Conservation (phyloP, 2,113 vertebrate species). For the Cyphomyrus plagiostoma region DNA sequence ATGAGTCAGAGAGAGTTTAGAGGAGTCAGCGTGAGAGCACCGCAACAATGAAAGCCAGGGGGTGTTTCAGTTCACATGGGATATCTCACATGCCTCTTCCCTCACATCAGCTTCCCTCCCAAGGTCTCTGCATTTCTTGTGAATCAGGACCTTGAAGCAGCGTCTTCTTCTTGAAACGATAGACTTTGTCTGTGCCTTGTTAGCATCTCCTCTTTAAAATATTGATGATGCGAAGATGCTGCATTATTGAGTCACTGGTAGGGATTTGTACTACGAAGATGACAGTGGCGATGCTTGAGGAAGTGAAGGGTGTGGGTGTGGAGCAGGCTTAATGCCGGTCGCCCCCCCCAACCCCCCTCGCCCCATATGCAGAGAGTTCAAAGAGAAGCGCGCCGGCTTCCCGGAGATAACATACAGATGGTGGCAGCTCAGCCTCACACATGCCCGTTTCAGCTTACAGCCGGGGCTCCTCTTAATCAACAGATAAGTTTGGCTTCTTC, state of each 20-base stretch:
- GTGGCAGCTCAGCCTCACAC: background rate
- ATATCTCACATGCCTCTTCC: background rate
- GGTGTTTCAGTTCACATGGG: background rate
- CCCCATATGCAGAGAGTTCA: background rate
- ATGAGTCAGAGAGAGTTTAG: background rate
- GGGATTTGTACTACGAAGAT: background rate
- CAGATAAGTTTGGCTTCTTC: background rate
- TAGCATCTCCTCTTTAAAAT: background rate
- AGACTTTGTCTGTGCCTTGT: background rate
- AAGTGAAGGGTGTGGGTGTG: background rate
- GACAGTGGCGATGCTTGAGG: background rate
- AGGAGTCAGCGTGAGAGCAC: background rate
- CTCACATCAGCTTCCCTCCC: background rate
- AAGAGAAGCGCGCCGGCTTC: background rate
- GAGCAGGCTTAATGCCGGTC: background rate
- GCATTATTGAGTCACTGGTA: background rate
- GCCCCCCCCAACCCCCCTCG: background rate
- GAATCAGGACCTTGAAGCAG: background rate
- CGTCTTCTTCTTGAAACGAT: background rate
- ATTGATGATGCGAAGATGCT: background rate
- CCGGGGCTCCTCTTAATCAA: background rate
- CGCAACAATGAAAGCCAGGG: background rate
- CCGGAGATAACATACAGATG: constrained; percentile 4
- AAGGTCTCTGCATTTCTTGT: background rate
- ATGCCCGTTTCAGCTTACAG: background rate